phyloP scores from a whole-genome alignment of 1,140 invertebrate species.

The Meloidogyne chitwoodi region DNA sequence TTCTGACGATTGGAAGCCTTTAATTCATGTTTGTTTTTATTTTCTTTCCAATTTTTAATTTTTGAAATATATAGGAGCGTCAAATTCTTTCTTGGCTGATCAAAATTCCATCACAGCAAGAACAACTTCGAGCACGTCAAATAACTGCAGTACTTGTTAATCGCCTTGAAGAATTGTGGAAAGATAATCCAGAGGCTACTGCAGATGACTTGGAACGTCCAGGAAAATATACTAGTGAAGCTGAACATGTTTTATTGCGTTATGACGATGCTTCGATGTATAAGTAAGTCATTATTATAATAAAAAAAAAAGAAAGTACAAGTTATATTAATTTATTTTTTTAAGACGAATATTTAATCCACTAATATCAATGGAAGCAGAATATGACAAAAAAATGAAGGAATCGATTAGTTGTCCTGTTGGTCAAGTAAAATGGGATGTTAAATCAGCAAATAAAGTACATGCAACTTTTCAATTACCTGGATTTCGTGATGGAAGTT shows the following conservation, averaged over 20 bases:
- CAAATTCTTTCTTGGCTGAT: constrained; percentile 93
- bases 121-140: constrained; percentile 86
- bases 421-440: constrained; percentile 94
- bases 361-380: constrained; percentile 90
- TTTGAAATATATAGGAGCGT: constrained; percentile 77
- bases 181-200: constrained; percentile 73
- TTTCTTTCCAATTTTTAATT: background rate
- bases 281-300: constrained; percentile 15
- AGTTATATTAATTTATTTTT: no score
- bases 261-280: constrained; percentile 93
- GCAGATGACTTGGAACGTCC: constrained; percentile 96
- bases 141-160: constrained; percentile 94
- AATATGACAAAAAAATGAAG: constrained; percentile 95
- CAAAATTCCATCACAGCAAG: constrained; percentile 88
- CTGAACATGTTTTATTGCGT: constrained; percentile 80
- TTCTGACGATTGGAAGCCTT: constrained; percentile 90
- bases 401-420: constrained; percentile 98
- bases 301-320: no score
- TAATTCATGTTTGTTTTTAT: constrained; percentile 66
- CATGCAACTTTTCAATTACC: constrained; percentile 96
- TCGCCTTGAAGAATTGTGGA: constrained; percentile 96
- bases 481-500: constrained; percentile 80
- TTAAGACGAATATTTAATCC: constrained; percentile 98
- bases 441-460: constrained; percentile 82
- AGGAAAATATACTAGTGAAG: constrained; percentile 63